These are phyloP conservation scores for Monopis laevigella DNA, from an alignment of 2,888 invertebrate species.

Conservation along the genomic window DNA sequence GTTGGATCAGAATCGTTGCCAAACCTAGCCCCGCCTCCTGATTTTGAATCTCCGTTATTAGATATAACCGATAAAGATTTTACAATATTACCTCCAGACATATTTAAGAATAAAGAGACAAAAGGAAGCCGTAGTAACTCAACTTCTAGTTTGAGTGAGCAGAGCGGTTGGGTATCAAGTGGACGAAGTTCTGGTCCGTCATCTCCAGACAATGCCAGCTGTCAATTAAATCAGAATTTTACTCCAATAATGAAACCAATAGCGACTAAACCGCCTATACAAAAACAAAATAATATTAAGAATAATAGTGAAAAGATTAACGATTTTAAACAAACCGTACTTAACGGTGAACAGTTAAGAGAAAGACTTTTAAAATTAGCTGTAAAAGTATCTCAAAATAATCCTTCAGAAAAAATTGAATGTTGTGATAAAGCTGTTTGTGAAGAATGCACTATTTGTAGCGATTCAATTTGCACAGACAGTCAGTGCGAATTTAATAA, in stretches of 20 bases:
- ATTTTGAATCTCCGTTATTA: constrained; percentile 66
- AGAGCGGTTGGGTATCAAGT: constrained; percentile 90
- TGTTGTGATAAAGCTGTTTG: constrained; percentile 63
- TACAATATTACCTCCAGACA: constrained; percentile 59
- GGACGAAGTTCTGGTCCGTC: constrained; percentile 73
- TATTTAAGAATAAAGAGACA: constrained; percentile 51
- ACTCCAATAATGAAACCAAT: constrained; percentile 36
- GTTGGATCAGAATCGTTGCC: constrained; percentile 77
- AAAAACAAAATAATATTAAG: constrained; percentile 32
- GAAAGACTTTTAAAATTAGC: constrained; percentile 72
- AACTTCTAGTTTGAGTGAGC: constrained; percentile 79
- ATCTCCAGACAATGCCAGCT: constrained; percentile 66
- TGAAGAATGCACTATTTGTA: constrained; percentile 60
- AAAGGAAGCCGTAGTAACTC: constrained; percentile 60
- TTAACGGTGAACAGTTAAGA: constrained; percentile 73
- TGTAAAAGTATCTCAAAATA: constrained; percentile 53
- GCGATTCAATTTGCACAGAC: constrained; percentile 60
- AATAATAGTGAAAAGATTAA: constrained; percentile 42
- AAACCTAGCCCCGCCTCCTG: constrained; percentile 72
- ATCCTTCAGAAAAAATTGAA: constrained; percentile 56
- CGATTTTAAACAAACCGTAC: constrained; percentile 55
- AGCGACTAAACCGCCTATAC: not conserved
- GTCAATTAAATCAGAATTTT: constrained; percentile 60
- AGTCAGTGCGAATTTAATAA: constrained; percentile 61
- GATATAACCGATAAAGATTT: constrained; percentile 61